phyloP scores from a whole-genome alignment of 2,797 vertebrate species.

The Molossus alvarezi region DNA sequence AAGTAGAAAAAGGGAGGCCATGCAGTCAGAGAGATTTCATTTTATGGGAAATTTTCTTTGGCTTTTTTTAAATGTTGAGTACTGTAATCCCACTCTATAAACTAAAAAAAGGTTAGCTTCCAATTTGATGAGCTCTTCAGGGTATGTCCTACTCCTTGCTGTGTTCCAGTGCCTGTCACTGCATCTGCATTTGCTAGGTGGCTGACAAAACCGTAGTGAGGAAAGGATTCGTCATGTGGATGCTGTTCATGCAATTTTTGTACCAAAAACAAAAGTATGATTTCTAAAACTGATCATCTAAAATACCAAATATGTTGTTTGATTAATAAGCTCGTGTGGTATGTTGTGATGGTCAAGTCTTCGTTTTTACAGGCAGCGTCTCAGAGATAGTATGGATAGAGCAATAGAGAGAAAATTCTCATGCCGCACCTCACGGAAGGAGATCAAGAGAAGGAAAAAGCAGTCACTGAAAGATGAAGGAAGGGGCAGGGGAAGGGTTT shows the following conservation, averaged over 20 bases:
- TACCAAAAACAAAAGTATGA: not conserved
- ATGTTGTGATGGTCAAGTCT: not conserved
- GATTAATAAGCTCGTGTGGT: not conserved
- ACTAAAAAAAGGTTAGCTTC: not conserved
- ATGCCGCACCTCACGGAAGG: not conserved
- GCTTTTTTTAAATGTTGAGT: not conserved
- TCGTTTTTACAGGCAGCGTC: slow-evolving; percentile 10
- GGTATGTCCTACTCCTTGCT: not conserved
- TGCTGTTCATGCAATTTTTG: not conserved
- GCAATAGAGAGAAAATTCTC: not conserved
- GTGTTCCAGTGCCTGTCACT: not conserved
- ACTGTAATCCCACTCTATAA: not conserved
- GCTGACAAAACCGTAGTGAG: not conserved
- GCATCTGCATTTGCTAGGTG: not conserved
- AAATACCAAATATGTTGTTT: not conserved
- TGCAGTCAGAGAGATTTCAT: not conserved
- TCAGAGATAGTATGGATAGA: not conserved
- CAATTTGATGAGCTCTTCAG: not conserved
- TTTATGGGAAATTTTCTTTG: not conserved
- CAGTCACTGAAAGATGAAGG: not conserved
- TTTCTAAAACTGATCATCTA: slow-evolving; percentile 14
- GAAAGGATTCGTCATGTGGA: not conserved
- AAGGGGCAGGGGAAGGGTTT: not conserved
- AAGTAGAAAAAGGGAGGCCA: not conserved
- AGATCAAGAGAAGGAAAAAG: not conserved